Evolutionary conservation across 2,113 vertebrate species (phyloP), one percentile per base, ranked within the genome.

Genomic region (Tapirus terrestris): DNA sequence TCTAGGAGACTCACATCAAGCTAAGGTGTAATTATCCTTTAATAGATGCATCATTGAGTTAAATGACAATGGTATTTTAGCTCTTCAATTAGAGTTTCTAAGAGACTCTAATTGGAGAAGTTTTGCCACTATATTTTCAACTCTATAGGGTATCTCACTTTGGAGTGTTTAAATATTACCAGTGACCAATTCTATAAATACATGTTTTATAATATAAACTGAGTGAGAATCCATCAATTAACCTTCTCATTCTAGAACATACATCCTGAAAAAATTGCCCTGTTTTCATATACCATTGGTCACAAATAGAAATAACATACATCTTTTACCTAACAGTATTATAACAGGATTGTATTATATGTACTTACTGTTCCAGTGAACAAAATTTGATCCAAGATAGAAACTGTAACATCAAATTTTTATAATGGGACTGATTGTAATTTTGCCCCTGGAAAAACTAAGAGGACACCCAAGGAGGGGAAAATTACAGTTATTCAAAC

Each of bases 401-500:
- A 96, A 93, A 84, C 39, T 56, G 31, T 73, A 90, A 84, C 36
- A 94, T 43, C 58, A 63, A 72, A 72, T 43, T 86, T 96, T 96
- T 61, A 73, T 61, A 83, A 90, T 77, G 88, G 36, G 36, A 83
- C 51, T 77, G 75, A 95, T 23, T 87, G 23, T 65, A 94, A 92
- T 89, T 97, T 45, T 70, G 72, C 68, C 60, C 87, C 76, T 97
- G 65, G 60, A 51, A 81, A 80, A 95, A 90, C 11, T 81, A 94
- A 89, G 43, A 96, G 63, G 58, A 92, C 23, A 51, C 45, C 39
- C 65, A 96, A 95, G 75, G 81, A 95, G 80, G 82, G 25, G 72
- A 75, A 96, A 95, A 97, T 94, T 45, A 85, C 17, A 91, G 43
- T 92, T 87, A 93, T 84, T 48, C 88, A 89, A 85, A 81, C 27